Evolutionary conservation across 2,888 invertebrate species (phyloP).

Genomic region (Aphodius sticticus): DNA sequence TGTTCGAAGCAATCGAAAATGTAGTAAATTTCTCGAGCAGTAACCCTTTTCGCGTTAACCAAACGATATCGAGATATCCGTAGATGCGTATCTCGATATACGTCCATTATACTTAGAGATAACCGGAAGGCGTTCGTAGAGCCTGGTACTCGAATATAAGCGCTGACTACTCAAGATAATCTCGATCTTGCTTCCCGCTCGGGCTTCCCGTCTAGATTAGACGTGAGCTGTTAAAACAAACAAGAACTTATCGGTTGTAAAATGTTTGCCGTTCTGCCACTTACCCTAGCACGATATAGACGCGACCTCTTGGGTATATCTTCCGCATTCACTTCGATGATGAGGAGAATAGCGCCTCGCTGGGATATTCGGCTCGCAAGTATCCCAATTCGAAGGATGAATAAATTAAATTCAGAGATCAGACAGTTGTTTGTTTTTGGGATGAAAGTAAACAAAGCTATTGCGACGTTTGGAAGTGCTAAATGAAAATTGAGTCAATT

Average conservation of each 20-base stretch:
- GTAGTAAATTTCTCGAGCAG: background rate
- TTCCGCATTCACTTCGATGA: too few relatives aligned
- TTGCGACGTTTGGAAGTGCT: too few relatives aligned
- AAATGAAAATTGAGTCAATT: too few relatives aligned
- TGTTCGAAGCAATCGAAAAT: background rate
- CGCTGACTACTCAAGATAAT: background rate
- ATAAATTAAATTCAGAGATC: too few relatives aligned
- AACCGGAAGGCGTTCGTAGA: background rate
- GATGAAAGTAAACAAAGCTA: too few relatives aligned
- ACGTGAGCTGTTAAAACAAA: background rate
- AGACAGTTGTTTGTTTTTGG: too few relatives aligned
- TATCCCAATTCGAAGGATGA: background rate
- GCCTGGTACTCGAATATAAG: background rate
- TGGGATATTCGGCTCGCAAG: too few relatives aligned
- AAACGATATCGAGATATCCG: background rate
- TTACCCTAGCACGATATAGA: background rate
- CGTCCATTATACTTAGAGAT: background rate
- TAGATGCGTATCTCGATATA: background rate
- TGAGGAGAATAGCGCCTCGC: too few relatives aligned
- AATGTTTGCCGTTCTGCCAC: slow-evolving; percentile 4
- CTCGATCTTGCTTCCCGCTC: background rate
- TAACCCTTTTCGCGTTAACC: background rate
- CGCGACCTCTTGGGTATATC: background rate
- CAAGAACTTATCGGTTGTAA: background rate
- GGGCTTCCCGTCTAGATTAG: background rate